phyloP scores from a whole-genome alignment of 2,888 invertebrate genomes.

The Plagodis dolabraria region DNA sequence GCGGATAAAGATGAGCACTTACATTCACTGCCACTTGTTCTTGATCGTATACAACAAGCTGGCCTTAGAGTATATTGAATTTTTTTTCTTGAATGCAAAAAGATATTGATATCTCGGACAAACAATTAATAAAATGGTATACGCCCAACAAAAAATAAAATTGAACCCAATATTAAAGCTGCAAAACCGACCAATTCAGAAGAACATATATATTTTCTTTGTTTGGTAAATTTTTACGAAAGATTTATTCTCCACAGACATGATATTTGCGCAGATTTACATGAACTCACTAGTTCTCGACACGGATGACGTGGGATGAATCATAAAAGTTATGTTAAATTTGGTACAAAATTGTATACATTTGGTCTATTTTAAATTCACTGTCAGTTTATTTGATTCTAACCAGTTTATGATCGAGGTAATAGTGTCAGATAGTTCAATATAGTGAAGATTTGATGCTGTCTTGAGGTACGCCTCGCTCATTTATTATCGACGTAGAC shows the following conservation, averaged over 20 bases:
- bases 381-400: no score
- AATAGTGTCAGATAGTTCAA: no score
- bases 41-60: slow-evolving; percentile 13
- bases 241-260: background rate
- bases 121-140: background rate
- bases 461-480: no score
- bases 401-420: no score
- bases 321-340: no score
- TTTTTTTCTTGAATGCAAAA: background rate
- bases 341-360: no score
- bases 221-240: slow-evolving; percentile 1
- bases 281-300: no score
- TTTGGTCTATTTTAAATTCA: no score
- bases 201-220: no score
- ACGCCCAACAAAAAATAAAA: background rate
- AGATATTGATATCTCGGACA: background rate
- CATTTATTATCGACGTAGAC: background rate
- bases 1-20: slow-evolving; percentile 18
- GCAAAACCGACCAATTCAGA: no score
- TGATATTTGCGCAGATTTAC: background rate
- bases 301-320: no score
- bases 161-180: background rate
- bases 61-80: slow-evolving; percentile 5
- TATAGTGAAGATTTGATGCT: no score
- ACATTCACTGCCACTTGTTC: slow-evolving; percentile 4